These are phyloP conservation scores for Coluber constrictor DNA, from an alignment of 2,797 vertebrate genomes.

Conservation along the genomic window DNA sequence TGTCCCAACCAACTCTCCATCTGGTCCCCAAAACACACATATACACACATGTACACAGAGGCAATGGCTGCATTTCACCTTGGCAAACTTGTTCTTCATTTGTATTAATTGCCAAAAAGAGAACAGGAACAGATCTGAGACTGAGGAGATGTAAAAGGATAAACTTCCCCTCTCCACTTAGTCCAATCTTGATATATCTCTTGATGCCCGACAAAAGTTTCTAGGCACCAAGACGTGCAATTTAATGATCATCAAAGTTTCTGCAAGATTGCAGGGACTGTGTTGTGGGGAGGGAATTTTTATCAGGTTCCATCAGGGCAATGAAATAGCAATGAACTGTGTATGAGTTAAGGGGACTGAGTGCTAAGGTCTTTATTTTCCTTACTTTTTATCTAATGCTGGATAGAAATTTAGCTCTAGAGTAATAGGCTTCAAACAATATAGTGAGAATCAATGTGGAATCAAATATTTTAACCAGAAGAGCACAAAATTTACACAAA, in stretches of 20 bases:
- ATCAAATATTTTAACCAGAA: not conserved
- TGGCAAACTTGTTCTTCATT: not conserved
- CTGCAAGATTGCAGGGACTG: not conserved
- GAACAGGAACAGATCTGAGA: not conserved
- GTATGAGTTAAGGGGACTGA: not conserved
- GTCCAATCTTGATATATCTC: conserved; percentile 12
- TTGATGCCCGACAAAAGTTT: not conserved
- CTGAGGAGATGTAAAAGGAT: not conserved
- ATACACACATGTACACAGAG: not conserved
- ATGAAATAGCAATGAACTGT: not conserved
- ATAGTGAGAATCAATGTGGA: not conserved
- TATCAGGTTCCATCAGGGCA: not conserved
- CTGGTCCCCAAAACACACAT: not conserved
- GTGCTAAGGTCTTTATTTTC: not conserved
- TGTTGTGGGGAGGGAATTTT: not conserved
- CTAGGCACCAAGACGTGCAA: not conserved
- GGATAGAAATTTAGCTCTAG: not conserved
- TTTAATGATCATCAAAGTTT: not conserved
- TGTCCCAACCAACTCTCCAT: not conserved
- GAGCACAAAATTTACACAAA: not conserved
- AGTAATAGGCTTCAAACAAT: not conserved
- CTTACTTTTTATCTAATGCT: not conserved
- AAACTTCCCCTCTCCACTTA: not conserved
- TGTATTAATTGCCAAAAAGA: conserved; percentile 22
- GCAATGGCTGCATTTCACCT: not conserved